These are phyloP conservation scores for Macaria liturata DNA, from an alignment of 2,888 invertebrate genomes.

Conservation along the genomic window DNA sequence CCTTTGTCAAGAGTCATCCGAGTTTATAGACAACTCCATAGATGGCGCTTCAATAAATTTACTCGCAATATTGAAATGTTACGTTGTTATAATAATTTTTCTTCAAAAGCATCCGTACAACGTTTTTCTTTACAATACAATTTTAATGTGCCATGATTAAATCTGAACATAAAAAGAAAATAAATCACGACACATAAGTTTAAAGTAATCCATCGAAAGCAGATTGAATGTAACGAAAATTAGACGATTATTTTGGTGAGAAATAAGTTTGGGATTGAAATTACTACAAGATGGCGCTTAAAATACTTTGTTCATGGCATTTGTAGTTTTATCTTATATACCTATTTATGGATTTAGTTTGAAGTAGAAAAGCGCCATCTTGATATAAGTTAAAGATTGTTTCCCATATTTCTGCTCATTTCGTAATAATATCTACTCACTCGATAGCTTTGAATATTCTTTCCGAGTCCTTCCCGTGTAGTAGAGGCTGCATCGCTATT, in stretches of 20 bases:
- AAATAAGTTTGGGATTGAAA: conserved; percentile 1
- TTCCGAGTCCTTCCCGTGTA: conserved; percentile 85
- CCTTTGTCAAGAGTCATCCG: no score
- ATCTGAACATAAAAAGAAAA: conserved; percentile 36
- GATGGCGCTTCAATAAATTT: conserved; percentile 19
- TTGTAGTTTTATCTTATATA: no score
- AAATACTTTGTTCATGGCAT: not conserved
- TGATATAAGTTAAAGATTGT: no score
- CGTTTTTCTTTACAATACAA: conserved; percentile 31
- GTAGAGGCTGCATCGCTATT: conserved; percentile 90
- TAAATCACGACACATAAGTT: conserved; percentile 47
- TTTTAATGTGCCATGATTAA: conserved; percentile 78
- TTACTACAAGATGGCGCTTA: conserved; percentile 5
- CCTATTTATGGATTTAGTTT: no score
- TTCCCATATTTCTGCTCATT: no score
- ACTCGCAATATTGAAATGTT: no score
- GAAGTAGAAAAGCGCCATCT: no score
- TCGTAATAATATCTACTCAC: conserved; percentile 75
- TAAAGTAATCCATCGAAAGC: conserved; percentile 33
- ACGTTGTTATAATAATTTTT: not conserved
- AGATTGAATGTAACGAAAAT: conserved; percentile 16
- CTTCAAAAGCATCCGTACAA: conserved; percentile 44
- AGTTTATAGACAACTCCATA: conserved; percentile 3
- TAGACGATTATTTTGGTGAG: conserved; percentile 5
- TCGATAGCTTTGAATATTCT: conserved; percentile 87